These are phyloP conservation scores for Trichogramma evanescens DNA, from an alignment of 2,888 invertebrate species.

Conservation along the genomic window DNA sequence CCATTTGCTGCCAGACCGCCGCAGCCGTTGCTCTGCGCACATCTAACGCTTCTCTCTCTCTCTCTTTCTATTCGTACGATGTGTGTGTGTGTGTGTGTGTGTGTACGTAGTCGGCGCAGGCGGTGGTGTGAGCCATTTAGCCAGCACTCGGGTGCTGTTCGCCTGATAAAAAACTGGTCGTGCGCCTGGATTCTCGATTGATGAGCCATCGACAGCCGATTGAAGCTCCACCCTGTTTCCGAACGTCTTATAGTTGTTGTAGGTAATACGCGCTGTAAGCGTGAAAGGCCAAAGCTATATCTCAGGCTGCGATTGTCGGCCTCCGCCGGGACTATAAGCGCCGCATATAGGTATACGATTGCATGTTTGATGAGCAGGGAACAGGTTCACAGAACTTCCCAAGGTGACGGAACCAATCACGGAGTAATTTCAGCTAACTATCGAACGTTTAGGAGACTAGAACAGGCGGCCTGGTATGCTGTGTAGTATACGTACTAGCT, in stretches of 20 bases:
- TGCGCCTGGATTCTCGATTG: conserved; percentile 46
- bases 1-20: not conserved
- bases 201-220: conserved; percentile 46
- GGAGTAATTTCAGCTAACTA: conserved; percentile 15
- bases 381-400: no score
- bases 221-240: conserved; percentile 13
- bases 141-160: conserved; percentile 34
- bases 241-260: not conserved
- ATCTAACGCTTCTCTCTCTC: not conserved
- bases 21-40: not conserved
- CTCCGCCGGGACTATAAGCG: not conserved
- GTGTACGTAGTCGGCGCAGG: not conserved
- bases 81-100: not conserved
- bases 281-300: not conserved
- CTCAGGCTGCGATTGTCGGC: conserved; percentile 7
- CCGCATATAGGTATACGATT: no score
- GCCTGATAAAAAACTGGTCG: conserved; percentile 47
- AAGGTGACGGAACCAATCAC: not conserved
- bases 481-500: not conserved
- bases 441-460: conserved; percentile 17
- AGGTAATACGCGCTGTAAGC: no score
- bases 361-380: no score
- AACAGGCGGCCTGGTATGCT: not conserved
- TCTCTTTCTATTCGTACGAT: not conserved
- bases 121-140: not conserved